These are phyloP conservation scores for Hippocampus zosterae DNA, from an alignment of 2,113 vertebrate species.

Conservation along the genomic window DNA sequence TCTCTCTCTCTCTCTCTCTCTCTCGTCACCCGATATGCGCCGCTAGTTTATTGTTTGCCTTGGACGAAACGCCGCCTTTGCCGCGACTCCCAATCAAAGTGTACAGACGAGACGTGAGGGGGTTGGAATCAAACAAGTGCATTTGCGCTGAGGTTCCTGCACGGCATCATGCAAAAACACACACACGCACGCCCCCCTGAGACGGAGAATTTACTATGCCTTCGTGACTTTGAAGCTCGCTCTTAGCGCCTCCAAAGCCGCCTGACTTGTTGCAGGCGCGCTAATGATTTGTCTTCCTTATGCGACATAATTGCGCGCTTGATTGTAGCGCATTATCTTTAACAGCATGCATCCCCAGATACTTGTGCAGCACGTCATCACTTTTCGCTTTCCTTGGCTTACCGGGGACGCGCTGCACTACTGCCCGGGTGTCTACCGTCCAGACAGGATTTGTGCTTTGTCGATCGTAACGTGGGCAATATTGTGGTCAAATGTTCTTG, in stretches of 20 bases:
- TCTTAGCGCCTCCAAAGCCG: constrained; percentile 25
- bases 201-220: constrained; percentile 41
- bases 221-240: constrained; percentile 50
- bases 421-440: too few species aligned
- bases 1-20: constrained; percentile 73
- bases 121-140: constrained; percentile 49
- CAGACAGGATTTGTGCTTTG: too few species aligned
- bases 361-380: constrained; percentile 1
- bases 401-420: constrained; percentile 54
- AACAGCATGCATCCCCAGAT: constrained; percentile 7
- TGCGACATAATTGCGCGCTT: constrained; percentile 44
- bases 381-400: constrained; percentile 22
- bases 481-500: too few species aligned
- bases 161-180: constrained; percentile 35
- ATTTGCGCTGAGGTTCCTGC: constrained; percentile 31
- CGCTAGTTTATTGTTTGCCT: constrained; percentile 85
- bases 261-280: constrained; percentile 56
- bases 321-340: constrained; percentile 12
- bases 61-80: constrained; percentile 67
- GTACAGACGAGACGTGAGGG: constrained; percentile 50
- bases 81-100: constrained; percentile 67
- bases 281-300: constrained; percentile 53
- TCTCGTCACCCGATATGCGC: constrained; percentile 86
- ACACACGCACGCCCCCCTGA: constrained; percentile 37
- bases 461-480: too few species aligned